These are phyloP conservation scores for Apodemus agrarius DNA, from an alignment of 2,797 vertebrate species.

Conservation along the genomic window DNA sequence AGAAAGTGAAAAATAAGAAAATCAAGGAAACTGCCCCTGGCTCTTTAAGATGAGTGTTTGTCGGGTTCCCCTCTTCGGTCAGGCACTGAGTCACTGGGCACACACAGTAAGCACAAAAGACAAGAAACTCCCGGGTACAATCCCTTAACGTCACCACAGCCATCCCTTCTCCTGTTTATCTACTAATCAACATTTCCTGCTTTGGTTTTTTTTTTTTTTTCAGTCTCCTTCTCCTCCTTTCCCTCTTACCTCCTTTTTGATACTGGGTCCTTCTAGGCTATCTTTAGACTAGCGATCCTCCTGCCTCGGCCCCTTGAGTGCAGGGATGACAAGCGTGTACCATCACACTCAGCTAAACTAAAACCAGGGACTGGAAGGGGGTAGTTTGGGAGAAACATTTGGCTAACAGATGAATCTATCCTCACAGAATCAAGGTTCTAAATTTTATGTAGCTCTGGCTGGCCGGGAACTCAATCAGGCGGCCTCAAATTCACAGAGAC, in stretches of 20 bases:
- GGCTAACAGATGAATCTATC: conserved; percentile 18
- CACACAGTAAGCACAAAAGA: neutral
- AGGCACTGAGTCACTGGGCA: conserved; percentile 43
- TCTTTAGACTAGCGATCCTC: neutral
- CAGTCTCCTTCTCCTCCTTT: neutral
- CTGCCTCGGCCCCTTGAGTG: neutral
- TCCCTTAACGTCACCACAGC: conserved; percentile 13
- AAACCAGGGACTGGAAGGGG: neutral
- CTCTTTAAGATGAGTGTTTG: neutral
- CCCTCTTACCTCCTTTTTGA: neutral
- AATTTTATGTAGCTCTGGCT: conserved; percentile 31
- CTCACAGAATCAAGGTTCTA: neutral
- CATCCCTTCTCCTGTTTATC: conserved; percentile 4
- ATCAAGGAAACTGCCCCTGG: conserved; percentile 18
- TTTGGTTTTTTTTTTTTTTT: neutral
- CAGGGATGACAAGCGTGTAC: neutral
- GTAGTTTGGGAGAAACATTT: neutral
- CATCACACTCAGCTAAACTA: neutral
- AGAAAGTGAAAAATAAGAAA: conserved; percentile 44
- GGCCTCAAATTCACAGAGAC: neutral
- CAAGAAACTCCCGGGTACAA: conserved; percentile 49
- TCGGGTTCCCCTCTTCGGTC: neutral
- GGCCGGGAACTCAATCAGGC: neutral
- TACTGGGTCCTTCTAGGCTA: neutral
- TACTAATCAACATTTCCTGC: neutral